Evolutionary conservation across 1,140 invertebrate species (phyloP).

Genomic region (Drosophila pruinosa): DNA sequence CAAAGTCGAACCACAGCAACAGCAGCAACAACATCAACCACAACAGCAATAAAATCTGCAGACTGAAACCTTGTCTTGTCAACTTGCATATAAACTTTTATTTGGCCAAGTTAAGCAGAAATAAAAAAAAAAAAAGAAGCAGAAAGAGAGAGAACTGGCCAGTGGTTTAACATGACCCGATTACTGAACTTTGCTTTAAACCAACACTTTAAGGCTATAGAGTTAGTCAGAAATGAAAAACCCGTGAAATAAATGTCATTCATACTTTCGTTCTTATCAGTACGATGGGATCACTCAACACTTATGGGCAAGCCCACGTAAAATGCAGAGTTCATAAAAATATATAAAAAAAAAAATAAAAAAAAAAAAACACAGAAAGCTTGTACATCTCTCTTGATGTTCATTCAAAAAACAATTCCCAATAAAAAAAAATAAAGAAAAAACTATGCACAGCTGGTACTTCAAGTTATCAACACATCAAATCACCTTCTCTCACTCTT

Average conservation of each 20-base stretch:
- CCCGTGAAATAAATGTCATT: slow-evolving; percentile 19
- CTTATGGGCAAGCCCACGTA: slow-evolving; percentile 25
- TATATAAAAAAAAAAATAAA: slow-evolving; percentile 20
- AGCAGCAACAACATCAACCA: slow-evolving; percentile 7
- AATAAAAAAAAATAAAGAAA: background rate
- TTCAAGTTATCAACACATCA: slow-evolving; percentile 41
- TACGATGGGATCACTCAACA: slow-evolving; percentile 9
- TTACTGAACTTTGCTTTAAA: slow-evolving; percentile 18
- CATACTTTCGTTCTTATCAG: slow-evolving; percentile 49
- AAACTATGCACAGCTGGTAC: slow-evolving; percentile 33
- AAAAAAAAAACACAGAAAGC: slow-evolving; percentile 2
- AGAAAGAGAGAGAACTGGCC: slow-evolving; percentile 1
- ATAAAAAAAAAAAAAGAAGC: slow-evolving; percentile 9
- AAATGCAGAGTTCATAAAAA: slow-evolving; percentile 39
- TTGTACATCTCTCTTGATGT: slow-evolving; percentile 5
- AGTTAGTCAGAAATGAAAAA: slow-evolving; percentile 12
- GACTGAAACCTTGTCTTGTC: slow-evolving; percentile 50
- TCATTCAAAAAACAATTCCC: slow-evolving; percentile 10
- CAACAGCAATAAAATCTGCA: slow-evolving; percentile 32
- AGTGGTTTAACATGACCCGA: slow-evolving; percentile 51
- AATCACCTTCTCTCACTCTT: background rate
- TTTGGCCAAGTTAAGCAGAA: slow-evolving; percentile 32
- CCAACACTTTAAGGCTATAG: background rate
- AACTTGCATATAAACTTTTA: slow-evolving; percentile 57
- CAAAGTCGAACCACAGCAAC: slow-evolving; percentile 25